Evolutionary conservation across 2,113 vertebrate genomes (phyloP), one percentile per base, ranked within the genome.

Genomic region (Dicrurus megarhynchus): DNA sequence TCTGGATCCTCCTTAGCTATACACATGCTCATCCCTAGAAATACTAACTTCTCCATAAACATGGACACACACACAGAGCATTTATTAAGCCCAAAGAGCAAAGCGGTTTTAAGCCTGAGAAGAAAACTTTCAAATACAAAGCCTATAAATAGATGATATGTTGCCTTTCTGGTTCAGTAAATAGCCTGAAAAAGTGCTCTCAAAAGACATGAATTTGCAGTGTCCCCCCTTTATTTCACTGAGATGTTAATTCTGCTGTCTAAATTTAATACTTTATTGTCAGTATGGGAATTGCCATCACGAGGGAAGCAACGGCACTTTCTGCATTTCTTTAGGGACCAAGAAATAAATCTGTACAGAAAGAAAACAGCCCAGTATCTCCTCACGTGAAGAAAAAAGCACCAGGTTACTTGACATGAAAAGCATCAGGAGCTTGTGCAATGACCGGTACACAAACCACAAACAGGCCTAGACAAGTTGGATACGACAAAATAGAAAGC

Each of bases 81-180:
- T 42, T 74, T 82, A 65, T 84, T 84, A 93, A 81, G 24, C 26
- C 28, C 19, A 69, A 73, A 65, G 2, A 82, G 32, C 18, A 85
- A 85, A 92, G 8, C 52, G 57, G 67, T 76, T 94, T 93, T 75
- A 89, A 60, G 84, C 41, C 64, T 78, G 74, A 73, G 84, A 96
- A 91, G 73, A 92, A 94, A 75, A 82, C 39, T 74, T 92, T 49
- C 41, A 86, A 94, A 81, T 35, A 55, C 21, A 75, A 76, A 78
- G 52, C 47, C 76, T 77, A 84, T 90, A 80, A 92, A 87, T 16
- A 81, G 60, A 63, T 61, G 4, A 74, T 39, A 41, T 23, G 28
- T 44, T 95, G 84, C 70, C 69, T 82, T 91, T 93, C 87, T 89
- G 84, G 39, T 73, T 81, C 77, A 84, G 64, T 77, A 94, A 87